phyloP scores from a whole-genome alignment of 2,888 invertebrate species.

The Sminthurides aquaticus region DNA sequence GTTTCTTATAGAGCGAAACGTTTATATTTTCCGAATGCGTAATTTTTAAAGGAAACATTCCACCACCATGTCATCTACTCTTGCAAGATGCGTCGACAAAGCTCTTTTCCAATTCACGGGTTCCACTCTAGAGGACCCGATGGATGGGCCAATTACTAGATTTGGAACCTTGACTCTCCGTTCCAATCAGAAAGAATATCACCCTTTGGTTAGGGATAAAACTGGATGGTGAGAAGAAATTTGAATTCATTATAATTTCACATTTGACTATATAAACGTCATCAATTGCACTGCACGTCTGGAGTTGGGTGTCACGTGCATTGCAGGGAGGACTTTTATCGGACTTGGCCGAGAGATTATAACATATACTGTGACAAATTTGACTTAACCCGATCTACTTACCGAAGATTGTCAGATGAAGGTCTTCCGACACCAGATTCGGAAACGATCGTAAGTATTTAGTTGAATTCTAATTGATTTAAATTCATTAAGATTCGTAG shows the following conservation, averaged over 20 bases:
- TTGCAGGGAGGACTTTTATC: conserved; percentile 40
- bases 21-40: no score
- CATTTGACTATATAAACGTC: no score
- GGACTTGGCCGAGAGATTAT: conserved; percentile 36
- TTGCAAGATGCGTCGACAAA: no score
- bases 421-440: conserved; percentile 36
- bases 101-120: no score
- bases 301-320: no score
- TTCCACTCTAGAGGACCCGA: background rate
- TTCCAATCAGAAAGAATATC: conserved; percentile 30
- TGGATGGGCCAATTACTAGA: background rate
- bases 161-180: conserved; percentile 11
- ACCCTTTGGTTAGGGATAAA: conserved; percentile 37
- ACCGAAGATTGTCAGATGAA: conserved; percentile 35
- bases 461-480: background rate
- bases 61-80: no score
- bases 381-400: conserved; percentile 34
- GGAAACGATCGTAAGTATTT: conserved; percentile 29
- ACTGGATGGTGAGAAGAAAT: conserved; percentile 39
- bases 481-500: background rate
- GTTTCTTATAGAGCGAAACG: no score
- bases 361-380: conserved; percentile 25
- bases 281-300: no score
- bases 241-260: background rate
- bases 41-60: no score